These are phyloP conservation scores for Colaptes auratus DNA, from an alignment of 2,113 vertebrate species.

Conservation along the genomic window DNA sequence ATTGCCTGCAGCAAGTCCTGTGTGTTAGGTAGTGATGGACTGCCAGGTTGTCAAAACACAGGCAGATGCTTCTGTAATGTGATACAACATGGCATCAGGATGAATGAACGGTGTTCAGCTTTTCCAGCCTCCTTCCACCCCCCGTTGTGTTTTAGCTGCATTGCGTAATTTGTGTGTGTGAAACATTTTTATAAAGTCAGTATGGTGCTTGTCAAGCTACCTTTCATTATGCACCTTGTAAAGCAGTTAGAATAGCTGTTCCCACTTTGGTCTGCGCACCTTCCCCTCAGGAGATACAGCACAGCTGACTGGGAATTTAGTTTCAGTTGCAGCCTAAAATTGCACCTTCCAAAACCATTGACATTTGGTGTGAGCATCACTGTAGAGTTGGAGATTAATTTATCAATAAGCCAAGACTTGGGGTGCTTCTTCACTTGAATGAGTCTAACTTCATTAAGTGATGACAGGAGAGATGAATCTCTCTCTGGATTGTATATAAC, in stretches of 20 bases:
- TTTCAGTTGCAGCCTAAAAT: not conserved
- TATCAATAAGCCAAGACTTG: not conserved
- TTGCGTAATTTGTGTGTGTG: constrained; percentile 52
- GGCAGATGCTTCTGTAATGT: not conserved
- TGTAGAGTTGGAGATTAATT: not conserved
- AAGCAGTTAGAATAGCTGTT: constrained; percentile 28
- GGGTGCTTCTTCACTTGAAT: not conserved
- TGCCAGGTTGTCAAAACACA: constrained; percentile 64
- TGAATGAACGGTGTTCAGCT: constrained; percentile 38
- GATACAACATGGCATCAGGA: constrained; percentile 18
- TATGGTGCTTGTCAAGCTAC: constrained; percentile 57
- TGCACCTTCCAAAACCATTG: not conserved
- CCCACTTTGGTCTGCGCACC: not conserved
- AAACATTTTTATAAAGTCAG: constrained; percentile 51
- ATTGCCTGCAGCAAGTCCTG: constrained; percentile 36
- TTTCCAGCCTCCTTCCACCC: constrained; percentile 27
- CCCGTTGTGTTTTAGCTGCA: not conserved
- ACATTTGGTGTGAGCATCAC: not conserved
- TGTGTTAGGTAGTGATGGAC: constrained; percentile 38
- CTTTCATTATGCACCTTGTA: constrained; percentile 39
- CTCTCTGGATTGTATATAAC: not conserved
- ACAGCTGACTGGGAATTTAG: not conserved
- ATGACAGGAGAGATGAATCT: not conserved
- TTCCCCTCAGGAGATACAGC: not conserved
- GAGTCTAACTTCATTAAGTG: not conserved